phyloP scores from a whole-genome alignment of 1,140 invertebrate genomes.

The Monomorium pharaonis region DNA sequence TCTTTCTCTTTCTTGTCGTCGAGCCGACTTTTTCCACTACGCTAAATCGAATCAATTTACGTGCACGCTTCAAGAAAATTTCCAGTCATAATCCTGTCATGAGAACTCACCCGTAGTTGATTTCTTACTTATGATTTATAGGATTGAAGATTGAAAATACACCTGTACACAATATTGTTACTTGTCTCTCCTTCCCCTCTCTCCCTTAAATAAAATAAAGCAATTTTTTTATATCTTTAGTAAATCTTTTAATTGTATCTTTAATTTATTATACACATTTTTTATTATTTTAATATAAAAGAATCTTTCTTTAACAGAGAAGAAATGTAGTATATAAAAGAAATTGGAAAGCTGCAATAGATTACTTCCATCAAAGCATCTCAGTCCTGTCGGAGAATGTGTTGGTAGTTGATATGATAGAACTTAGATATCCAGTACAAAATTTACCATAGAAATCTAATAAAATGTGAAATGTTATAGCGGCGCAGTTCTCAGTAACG shows the following conservation, averaged over 20 bases:
- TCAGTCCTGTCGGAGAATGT: not conserved
- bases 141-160: not conserved
- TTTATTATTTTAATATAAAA: not conserved
- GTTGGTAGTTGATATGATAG: not conserved
- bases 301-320: not conserved
- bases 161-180: not conserved
- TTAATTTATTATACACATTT: not conserved
- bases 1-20: constrained; percentile 47
- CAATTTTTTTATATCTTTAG: not conserved
- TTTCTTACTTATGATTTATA: constrained; percentile 15
- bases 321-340: not conserved
- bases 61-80: constrained; percentile 60
- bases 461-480: constrained; percentile 7
- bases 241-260: not conserved
- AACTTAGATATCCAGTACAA: not conserved
- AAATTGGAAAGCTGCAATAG: not conserved
- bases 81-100: constrained; percentile 44
- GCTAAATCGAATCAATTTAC: constrained; percentile 74
- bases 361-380: not conserved
- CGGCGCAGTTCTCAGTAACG: not conserved
- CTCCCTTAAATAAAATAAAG: not conserved
- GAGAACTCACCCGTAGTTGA: constrained; percentile 12
- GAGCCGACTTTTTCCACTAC: constrained; percentile 68
- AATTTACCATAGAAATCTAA: not conserved
- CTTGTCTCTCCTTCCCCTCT: not conserved